A percentile compares a stretch with the other conserved stretches of the same genome.
Conservation (phyloP, 2,113 vertebrate genomes). For the Anguilla rostrata region DNA sequence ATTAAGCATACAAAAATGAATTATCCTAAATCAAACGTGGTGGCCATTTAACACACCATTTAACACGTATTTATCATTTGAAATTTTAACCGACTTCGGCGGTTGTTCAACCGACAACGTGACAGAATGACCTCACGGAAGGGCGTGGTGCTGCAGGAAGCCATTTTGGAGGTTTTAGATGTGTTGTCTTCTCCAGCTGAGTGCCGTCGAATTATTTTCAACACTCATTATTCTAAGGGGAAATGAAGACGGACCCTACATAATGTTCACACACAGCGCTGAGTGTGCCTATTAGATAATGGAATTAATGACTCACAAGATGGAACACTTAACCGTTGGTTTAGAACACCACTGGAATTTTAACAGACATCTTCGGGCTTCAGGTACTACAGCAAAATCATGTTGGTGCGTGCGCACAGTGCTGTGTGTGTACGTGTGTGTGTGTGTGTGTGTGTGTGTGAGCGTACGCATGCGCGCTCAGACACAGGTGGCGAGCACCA, state of each 20-base stretch:
- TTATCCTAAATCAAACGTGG: too few species aligned
- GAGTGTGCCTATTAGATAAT: conserved; percentile 1
- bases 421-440: background rate
- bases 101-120: background rate
- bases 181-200: background rate
- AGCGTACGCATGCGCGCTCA: too few species aligned
- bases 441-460: background rate
- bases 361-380: background rate
- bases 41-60: too few species aligned
- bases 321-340: background rate
- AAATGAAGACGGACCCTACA: background rate
- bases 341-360: background rate
- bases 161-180: background rate
- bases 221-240: background rate
- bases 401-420: too few species aligned
- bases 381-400: background rate
- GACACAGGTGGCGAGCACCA: background rate
- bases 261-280: background rate
- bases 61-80: too few species aligned
- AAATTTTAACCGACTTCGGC: too few species aligned
- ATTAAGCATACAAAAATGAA: too few species aligned
- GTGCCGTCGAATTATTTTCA: background rate
- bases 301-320: background rate
- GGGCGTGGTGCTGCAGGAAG: background rate
- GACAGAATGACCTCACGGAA: background rate